Evolutionary conservation across 2,113 vertebrate genomes (phyloP).

Genomic region (Pollachius pollachius): DNA sequence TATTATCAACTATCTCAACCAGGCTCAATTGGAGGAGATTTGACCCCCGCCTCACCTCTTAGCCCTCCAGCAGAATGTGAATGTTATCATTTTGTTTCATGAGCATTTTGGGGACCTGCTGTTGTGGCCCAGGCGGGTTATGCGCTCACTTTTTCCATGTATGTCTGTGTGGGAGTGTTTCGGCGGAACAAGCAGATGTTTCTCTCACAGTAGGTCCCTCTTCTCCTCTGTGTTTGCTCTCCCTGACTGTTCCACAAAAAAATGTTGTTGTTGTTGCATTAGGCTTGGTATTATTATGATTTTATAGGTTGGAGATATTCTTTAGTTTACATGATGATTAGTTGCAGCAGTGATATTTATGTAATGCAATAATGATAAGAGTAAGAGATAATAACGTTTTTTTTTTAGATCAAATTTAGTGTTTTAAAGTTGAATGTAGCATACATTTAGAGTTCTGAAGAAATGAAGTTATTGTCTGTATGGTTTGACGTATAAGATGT

Average conservation of each 20-base stretch:
- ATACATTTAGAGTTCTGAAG: too few species aligned
- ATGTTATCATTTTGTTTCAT: constrained; percentile 27
- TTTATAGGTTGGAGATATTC: too few species aligned
- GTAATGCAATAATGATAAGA: too few species aligned
- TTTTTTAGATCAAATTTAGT: too few species aligned
- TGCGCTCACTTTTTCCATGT: constrained; percentile 67
- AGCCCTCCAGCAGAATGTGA: constrained; percentile 22
- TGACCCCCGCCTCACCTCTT: background rate
- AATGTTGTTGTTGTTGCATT: too few species aligned
- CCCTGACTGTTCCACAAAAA: background rate
- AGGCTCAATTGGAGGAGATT: constrained; percentile 14
- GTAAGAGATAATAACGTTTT: too few species aligned
- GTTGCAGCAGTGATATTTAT: too few species aligned
- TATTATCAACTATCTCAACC: background rate
- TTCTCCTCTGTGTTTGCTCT: constrained; percentile 15
- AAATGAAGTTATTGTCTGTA: too few species aligned
- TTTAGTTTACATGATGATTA: too few species aligned
- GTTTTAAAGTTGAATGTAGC: too few species aligned
- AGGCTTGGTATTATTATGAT: too few species aligned
- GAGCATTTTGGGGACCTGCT: constrained; percentile 25
- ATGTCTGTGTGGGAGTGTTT: constrained; percentile 52
- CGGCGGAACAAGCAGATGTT: constrained; percentile 56
- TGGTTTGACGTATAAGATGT: too few species aligned
- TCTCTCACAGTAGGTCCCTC: constrained; percentile 45
- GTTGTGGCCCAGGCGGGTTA: constrained; percentile 38